A percentile compares a stretch with the other conserved stretches of the same genome.
phyloP scores from a whole-genome alignment of 2,888 invertebrate species.

The Microplitis manilae region DNA sequence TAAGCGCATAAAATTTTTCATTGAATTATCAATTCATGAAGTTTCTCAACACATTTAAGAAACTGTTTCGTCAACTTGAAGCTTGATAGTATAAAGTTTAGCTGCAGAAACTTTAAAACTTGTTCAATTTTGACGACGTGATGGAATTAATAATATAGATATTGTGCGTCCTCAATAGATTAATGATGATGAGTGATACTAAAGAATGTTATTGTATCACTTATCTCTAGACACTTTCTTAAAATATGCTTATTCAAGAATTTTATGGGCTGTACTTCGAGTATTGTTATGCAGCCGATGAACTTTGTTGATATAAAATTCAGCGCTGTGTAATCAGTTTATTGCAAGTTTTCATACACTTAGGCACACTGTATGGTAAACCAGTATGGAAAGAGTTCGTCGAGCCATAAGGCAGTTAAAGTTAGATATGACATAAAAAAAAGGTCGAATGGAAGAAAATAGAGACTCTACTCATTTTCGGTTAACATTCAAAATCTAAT shows the following conservation, averaged over 20 bases:
- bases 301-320: too few species aligned
- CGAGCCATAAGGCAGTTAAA: too few species aligned
- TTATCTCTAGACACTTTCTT: not conserved
- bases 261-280: not conserved
- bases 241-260: not conserved
- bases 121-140: slow-evolving; percentile 7
- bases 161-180: slow-evolving; percentile 13
- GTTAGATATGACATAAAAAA: too few species aligned
- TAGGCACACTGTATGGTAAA: too few species aligned
- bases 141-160: slow-evolving; percentile 21
- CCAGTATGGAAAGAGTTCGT: too few species aligned
- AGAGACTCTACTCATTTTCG: too few species aligned
- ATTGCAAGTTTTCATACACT: too few species aligned
- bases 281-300: not conserved
- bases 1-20: not conserved
- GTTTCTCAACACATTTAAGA: not conserved
- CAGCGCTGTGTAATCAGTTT: too few species aligned
- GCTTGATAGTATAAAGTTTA: slow-evolving; percentile 19
- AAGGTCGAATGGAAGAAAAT: too few species aligned
- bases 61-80: not conserved
- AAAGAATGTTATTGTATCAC: not conserved
- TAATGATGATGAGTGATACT: not conserved
- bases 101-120: not conserved
- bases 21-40: slow-evolving; percentile 5
- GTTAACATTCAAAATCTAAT: too few species aligned